phyloP scores from a whole-genome alignment of 2,113 vertebrate genomes.

The Ranitomeya imitator region DNA sequence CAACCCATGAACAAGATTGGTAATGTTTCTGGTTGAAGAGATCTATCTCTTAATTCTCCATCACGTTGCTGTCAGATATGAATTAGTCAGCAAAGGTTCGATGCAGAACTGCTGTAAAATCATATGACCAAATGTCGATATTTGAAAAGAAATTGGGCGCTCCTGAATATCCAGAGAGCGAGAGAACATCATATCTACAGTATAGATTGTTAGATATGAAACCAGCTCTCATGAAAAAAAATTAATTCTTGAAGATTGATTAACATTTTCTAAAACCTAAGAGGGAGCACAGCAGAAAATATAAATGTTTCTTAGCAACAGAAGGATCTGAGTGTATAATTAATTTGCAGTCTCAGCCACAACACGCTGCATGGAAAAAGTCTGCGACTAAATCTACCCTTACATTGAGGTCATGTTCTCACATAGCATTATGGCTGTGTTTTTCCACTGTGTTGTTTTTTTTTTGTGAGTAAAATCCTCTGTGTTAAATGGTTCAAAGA shows the following conservation, averaged over 20 bases:
- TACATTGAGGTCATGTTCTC: not conserved
- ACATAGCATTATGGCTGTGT: too few species aligned
- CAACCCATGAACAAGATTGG: too few species aligned
- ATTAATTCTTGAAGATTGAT: slow-evolving; percentile 35
- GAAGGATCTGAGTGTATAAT: slow-evolving; percentile 56
- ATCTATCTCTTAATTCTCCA: not conserved
- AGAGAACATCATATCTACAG: not conserved
- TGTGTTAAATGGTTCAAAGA: too few species aligned
- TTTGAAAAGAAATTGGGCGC: not conserved
- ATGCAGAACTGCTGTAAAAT: not conserved
- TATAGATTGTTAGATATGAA: not conserved
- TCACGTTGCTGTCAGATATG: not conserved
- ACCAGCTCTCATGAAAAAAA: not conserved
- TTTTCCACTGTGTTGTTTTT: too few species aligned
- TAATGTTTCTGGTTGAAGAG: too few species aligned
- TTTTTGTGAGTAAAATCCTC: too few species aligned
- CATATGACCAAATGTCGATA: not conserved
- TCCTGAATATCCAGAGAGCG: not conserved
- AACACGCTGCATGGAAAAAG: slow-evolving; percentile 26
- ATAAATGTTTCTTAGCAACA: slow-evolving; percentile 61
- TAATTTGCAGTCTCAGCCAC: slow-evolving; percentile 12
- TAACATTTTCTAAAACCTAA: slow-evolving; percentile 50
- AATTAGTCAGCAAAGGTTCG: not conserved
- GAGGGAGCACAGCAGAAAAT: slow-evolving; percentile 52
- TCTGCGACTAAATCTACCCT: not conserved